Conservation (phyloP, 2,888 invertebrate species). For the Xestia c-nigrum region DNA sequence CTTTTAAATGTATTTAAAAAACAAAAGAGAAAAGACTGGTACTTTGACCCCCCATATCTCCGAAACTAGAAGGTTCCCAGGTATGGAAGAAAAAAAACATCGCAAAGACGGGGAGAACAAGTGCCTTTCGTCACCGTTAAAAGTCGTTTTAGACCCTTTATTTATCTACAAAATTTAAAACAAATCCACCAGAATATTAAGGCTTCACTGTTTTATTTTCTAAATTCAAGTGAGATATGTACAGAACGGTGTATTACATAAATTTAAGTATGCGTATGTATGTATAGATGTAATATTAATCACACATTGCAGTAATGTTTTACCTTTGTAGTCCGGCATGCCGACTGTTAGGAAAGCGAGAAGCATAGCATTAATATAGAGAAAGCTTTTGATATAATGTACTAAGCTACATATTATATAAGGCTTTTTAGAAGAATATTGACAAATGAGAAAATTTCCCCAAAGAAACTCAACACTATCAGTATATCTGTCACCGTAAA, state of each 20-base stretch:
- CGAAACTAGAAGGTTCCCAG: no score
- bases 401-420: constrained; percentile 24
- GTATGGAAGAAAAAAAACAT: no score
- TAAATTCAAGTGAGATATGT: neutral
- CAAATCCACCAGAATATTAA: neutral
- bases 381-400: constrained; percentile 50
- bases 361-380: constrained; percentile 67
- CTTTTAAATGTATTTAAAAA: no score
- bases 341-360: constrained; percentile 84
- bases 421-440: neutral
- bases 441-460: neutral
- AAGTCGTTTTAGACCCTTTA: no score
- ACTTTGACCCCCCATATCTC: no score
- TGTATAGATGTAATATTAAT: constrained; percentile 27
- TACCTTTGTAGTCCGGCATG: constrained; percentile 90
- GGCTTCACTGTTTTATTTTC: neutral
- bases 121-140: no score
- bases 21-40: no score
- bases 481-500: no score
- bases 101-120: no score
- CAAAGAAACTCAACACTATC: neutral
- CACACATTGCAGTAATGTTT: constrained; percentile 35
- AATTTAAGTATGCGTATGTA: no score
- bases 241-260: neutral
- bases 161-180: neutral